Evolutionary conservation across 2,888 invertebrate genomes (phyloP), one percentile per base, ranked within the genome.

Genomic region (Netelia virgata): DNA sequence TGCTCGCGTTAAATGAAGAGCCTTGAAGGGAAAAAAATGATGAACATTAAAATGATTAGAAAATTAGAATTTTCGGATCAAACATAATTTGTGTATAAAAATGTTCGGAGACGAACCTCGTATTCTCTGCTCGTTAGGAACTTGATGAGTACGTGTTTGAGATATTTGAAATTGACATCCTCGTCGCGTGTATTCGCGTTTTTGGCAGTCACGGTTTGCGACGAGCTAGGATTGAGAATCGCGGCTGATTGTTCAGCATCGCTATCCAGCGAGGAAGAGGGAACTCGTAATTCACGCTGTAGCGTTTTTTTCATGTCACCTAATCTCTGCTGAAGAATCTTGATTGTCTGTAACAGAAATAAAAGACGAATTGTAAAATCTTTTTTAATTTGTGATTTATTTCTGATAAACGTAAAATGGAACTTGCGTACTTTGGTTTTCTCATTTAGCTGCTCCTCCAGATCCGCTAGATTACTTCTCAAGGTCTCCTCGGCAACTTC

Each of bases 141-240:
- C 92, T 98, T 98, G 2, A 98, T 96, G 85, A 98, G 96, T 86
- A 98, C 98, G 94, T 98, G 98, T 92, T 98, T 98, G 81, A 98
- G 95, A 93, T 98, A 98, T 92, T 96, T 96, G 91, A 97, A 97
- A 94, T 97, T 97, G 68, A 97, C 96, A 90, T 97, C 97, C 83
- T 96, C 95, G 89, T 95, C 95, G 86, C 91, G 91, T 11, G 89
- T 84, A 73, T 92, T 94, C 61, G 89, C 92, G 69, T 91, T 91
- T 63, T 93, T 94, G 86, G 94, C 92, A 90, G 93, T 92, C 87
- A 94, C 93, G 1, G 94, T 94, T 77, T 94, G 94, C 8, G 94
- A 94, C 88, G 94, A 94, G 94, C 96, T 95, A 86, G 96, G 96
- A 86, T 95, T 95, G 73, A 96, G 95, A 87, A 96, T 95, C 75